Evolutionary conservation across 2,113 vertebrate genomes (phyloP), one percentile per base, ranked within the genome.

Genomic region (Acanthochromis polyacanthus): DNA sequence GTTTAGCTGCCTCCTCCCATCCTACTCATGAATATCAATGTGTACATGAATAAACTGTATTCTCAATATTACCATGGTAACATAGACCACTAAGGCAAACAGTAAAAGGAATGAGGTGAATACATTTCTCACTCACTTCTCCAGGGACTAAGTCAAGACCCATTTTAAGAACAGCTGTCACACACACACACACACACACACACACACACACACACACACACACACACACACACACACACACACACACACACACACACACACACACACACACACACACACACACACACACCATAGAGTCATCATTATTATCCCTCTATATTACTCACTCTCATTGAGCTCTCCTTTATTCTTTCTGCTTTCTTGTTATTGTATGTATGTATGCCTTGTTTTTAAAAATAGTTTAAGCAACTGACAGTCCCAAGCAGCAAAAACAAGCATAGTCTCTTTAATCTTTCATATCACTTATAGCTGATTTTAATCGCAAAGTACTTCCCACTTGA

Each of bases 111-210:
- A 82, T 68, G 75, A 89, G 78, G 85, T 89, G 87, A 88, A 86
- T 88, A 88, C 87, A 68, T 86, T 80, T 88, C 78, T 78, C 75
- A 62, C 58, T 48, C 1, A 22, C 19, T 10, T 81, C 87, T 75
- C 59, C 7, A 5, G 83, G 62, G 87, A 80, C 43, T 6, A 23
- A 78, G 74, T 61, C 83, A 58, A 80, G 69, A 89, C 63, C 75
- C 84, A 85, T 70, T 91, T 91, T 75, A 89, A 82, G 82, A 87
- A 73, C 80, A 87, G 80, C 87, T 87, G 89, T 87, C 84, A 80
- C 59, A 30, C 11, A 48, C 72, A 56, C 43, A 53, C 51, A 22
- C 84, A 81, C 59, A 30, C 11, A 48, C 72, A 56, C 43, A 53
- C 51, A 22, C 84, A 81, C 59, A 30, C 11, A 48, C 72, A 51